A percentile compares a stretch with the other conserved stretches of the same genome.
Conservation (phyloP, 2,113 vertebrate species). For the Piaya cayana region DNA sequence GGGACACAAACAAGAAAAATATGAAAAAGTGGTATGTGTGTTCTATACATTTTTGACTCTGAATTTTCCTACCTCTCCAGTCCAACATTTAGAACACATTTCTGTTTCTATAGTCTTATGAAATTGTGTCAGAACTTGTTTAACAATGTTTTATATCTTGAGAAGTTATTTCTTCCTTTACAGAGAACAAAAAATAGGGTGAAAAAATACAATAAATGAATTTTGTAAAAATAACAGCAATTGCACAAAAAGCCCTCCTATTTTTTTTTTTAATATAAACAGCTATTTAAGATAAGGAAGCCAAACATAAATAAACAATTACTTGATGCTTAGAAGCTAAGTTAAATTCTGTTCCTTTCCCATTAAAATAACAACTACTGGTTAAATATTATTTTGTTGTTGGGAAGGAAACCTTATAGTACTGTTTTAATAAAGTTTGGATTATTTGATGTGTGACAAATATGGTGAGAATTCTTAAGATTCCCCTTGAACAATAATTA, state of each 20-base stretch:
- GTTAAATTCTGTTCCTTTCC: neutral
- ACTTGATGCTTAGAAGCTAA: neutral
- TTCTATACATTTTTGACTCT: neutral
- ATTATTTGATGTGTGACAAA: neutral
- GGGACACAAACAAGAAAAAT: neutral
- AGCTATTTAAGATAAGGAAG: neutral
- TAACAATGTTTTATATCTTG: neutral
- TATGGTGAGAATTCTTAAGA: neutral
- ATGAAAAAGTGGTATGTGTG: neutral
- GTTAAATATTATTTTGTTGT: neutral
- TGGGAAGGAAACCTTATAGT: neutral
- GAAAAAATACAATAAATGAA: neutral
- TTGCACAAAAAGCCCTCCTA: neutral
- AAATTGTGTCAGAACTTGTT: neutral
- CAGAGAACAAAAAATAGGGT: neutral
- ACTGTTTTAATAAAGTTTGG: neutral
- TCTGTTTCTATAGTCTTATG: neutral
- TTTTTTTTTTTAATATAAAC: too few relatives aligned
- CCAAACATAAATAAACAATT: neutral
- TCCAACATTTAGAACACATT: neutral
- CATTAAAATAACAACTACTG: neutral
- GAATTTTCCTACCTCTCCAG: neutral
- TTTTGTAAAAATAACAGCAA: rapidly evolving
- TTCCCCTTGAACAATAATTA: neutral
- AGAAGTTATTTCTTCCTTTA: neutral